Percentiles rank a stretch among this genome's conserved stretches.
phyloP scores from a whole-genome alignment of 2,797 vertebrate genomes.

The Sylvilagus floridanus region DNA sequence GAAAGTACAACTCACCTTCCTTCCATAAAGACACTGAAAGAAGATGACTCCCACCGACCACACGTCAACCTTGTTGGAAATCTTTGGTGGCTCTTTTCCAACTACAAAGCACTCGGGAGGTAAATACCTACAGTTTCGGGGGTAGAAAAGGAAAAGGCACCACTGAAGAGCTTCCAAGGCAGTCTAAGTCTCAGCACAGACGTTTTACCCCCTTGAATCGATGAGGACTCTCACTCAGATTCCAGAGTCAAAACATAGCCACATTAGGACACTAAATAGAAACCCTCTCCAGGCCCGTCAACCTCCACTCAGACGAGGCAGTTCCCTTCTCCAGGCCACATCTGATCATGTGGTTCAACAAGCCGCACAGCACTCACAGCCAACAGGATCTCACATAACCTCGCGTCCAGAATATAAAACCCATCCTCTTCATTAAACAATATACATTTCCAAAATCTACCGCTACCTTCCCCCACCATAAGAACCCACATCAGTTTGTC shows the following conservation, averaged over 20 bases:
- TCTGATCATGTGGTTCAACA: neutral
- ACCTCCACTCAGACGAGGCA: constrained; percentile 13
- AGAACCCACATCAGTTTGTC: neutral
- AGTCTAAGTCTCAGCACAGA: constrained; percentile 31
- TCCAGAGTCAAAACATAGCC: neutral
- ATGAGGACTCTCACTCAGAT: constrained; percentile 14
- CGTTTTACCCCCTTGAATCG: constrained; percentile 14
- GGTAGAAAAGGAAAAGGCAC: constrained; percentile 14
- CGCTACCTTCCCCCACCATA: neutral
- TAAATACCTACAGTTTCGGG: constrained; percentile 92
- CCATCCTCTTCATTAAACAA: neutral
- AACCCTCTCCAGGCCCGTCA: neutral
- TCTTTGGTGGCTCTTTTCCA: constrained; percentile 99
- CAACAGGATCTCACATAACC: neutral
- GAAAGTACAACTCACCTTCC: constrained; percentile 92
- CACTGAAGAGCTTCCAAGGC: constrained; percentile 45
- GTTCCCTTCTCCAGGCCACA: constrained; percentile 17
- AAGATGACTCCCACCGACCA: constrained; percentile 99
- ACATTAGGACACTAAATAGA: neutral
- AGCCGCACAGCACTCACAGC: neutral
- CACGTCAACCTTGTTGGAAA: constrained; percentile 99
- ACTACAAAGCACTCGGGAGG: constrained; percentile 99
- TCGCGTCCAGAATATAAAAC: constrained; percentile 26
- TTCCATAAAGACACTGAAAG: constrained; percentile 99
- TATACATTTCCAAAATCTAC: neutral